A percentile compares a stretch with the other conserved stretches of the same genome.
Conservation (phyloP, 1,140 invertebrate species). For the Prorops nasuta region DNA sequence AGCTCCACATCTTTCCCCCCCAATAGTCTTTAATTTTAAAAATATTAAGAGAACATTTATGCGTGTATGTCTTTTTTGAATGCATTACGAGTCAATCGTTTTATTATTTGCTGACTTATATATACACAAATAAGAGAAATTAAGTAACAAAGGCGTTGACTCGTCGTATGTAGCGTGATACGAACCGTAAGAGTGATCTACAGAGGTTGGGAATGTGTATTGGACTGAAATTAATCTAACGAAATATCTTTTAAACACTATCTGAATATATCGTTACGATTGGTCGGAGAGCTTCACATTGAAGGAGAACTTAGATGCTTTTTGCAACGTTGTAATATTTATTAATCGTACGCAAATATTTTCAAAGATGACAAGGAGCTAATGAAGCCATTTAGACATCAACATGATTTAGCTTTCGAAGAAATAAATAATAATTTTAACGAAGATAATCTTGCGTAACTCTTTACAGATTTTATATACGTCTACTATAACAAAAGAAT, state of each 20-base stretch:
- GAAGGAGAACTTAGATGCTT: constrained; percentile 34
- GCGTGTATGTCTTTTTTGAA: constrained; percentile 45
- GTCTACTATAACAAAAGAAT: constrained; percentile 16
- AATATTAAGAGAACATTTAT: constrained; percentile 41
- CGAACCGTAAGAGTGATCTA: constrained; percentile 19
- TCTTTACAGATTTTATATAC: constrained; percentile 27
- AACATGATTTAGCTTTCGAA: background rate
- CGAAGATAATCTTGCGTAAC: constrained; percentile 2
- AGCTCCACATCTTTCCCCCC: constrained; percentile 85
- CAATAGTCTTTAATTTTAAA: constrained; percentile 72
- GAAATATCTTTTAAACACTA: constrained; percentile 28
- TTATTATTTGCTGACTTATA: constrained; percentile 29
- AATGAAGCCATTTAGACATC: constrained; percentile 3
- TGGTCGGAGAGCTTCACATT: constrained; percentile 29
- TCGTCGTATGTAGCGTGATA: constrained; percentile 20
- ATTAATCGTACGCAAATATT: constrained; percentile 27
- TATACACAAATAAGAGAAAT: constrained; percentile 19
- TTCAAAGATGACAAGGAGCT: constrained; percentile 22
- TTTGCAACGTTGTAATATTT: constrained; percentile 33
- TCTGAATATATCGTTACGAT: constrained; percentile 25
- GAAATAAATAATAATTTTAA: background rate
- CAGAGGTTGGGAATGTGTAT: constrained; percentile 35
- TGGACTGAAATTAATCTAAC: constrained; percentile 34
- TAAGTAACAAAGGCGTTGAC: constrained; percentile 9
- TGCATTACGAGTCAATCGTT: constrained; percentile 32